These are phyloP conservation scores for Alectoris magna DNA, from an alignment of 2,797 vertebrate genomes.

Conservation along the genomic window DNA sequence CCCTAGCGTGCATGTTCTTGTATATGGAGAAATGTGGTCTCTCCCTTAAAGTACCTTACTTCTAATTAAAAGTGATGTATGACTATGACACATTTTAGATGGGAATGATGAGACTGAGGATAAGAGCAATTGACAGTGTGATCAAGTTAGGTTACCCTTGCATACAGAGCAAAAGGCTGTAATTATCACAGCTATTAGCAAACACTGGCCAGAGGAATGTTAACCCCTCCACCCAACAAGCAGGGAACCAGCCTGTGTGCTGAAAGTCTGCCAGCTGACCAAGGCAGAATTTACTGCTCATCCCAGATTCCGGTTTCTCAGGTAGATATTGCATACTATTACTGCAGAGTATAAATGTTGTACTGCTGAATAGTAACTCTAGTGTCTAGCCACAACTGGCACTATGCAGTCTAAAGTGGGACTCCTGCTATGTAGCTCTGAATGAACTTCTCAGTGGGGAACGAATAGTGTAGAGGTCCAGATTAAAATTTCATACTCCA, in stretches of 20 bases:
- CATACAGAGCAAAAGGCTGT: background rate
- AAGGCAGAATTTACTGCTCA: background rate
- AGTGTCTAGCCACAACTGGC: background rate
- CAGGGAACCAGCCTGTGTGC: rapidly evolving
- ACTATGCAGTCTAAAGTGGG: background rate
- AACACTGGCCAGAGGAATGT: rapidly evolving
- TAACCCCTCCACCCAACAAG: background rate
- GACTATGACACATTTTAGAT: background rate
- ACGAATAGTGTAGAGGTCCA: background rate
- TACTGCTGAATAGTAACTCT: background rate
- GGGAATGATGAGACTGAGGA: background rate
- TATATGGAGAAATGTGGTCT: rapidly evolving
- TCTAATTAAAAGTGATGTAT: background rate
- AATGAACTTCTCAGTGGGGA: background rate
- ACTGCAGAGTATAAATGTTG: rapidly evolving
- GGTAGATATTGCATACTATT: rapidly evolving
- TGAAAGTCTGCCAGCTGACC: background rate
- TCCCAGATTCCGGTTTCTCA: background rate
- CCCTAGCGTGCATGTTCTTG: background rate
- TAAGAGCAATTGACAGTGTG: background rate
- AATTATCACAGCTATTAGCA: background rate
- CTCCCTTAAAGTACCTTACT: background rate
- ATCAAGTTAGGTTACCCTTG: background rate
- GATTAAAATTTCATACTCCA: background rate
- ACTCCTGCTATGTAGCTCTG: background rate